Base-by-base conservation (phyloP, 2,113 vertebrate species). In the Rhabdomys dilectus region DNA sequence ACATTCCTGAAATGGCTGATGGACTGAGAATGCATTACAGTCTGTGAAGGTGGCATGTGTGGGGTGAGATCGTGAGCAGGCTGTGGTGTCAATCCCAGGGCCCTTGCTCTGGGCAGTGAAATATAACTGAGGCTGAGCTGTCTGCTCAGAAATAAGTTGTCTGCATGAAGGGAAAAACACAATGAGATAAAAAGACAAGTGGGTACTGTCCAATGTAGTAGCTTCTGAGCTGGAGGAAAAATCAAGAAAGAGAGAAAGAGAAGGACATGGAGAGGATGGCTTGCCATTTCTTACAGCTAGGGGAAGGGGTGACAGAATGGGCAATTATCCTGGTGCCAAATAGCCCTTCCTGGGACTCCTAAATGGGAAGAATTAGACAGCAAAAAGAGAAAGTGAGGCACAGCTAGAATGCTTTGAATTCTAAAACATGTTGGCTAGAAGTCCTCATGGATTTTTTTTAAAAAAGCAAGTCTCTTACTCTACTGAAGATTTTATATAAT, bases 351-450 rank as follows among this genome's bases (percentile, higher is more conserved):
- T 42, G 36, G 5, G 16, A 75, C 13, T 17, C 48, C 15, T 42
- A 39, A 86, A 45, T 66, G 87, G 48, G 51, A 75, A 89, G n/a
- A 58, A 58, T 75, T 42, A 9, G 72, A 73, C n/a, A 89, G 16
- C 56, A n/a, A 42, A 42, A n/a, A 9, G 68, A 19, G 42, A 68
- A 51, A 70, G 36, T 73, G 48, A 39, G 51, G 36, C 39, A 12
- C 16, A 58, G n/a, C 34, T 89, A 75, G 51, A 56, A 88, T 95
- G 53, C 2, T 87, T 91, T 56, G 45, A 97, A 91, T 91, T 93
- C 58, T 72, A 82, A 89, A 93, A 89, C 60, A 78, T 31, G 73
- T 82, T 93, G 48, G n/a, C 85, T 95, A 88, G 58, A 96, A 88
- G 16, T 29, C 29, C 78, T 64, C 39, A 22, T 51, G 70, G 26